Base-by-base conservation (phyloP, 2,797 vertebrate species). In the Lagodon rhomboides region DNA sequence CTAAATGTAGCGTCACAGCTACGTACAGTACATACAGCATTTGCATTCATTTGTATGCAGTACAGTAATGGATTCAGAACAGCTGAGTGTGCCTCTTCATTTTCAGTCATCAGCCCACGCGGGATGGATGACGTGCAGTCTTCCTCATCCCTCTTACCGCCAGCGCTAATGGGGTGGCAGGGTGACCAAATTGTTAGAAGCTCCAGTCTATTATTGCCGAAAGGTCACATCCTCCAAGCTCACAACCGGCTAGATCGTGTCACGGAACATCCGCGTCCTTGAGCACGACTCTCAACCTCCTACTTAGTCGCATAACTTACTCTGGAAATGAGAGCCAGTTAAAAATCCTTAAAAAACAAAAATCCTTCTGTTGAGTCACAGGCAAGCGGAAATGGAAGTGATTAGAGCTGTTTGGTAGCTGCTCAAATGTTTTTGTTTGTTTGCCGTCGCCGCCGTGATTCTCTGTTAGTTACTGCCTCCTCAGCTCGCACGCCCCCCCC, bases 11-110 rank as follows among this genome's bases (percentile, higher is more conserved):
- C 53, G 0, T 71, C 20, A 44, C 82, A 87, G 83, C 81, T 79
- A 77, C 82, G 89, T 87, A 80, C 66, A 69, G 69, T 84, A 80
- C 63, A 73, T 81, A 73, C 79, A 64, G 66, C 51, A 65, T 86
- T 90, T 91, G 79, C 87, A 83, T 88, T 78, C 17, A 54, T 89
- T 92, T 87, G 54, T 74, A 90, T 87, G 63, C 62, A 69, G 60
- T 13, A 46, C 79, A 61, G 67, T 74, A 79, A 85, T 82, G 68
- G 74, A 81, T 61, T 68, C 74, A 15, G 71, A 77, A 41, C 68
- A 73, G 71, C 86, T 53, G 79, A 83, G 84, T 55, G 85, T 80
- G 58, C 76, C 79, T 78, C 50, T 77, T 73, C 79, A 74, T 79
- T 83, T 85, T 44, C 78, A 76, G 84, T 59, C 60, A 23, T 47